phyloP scores from a whole-genome alignment of 2,113 vertebrate genomes.

The Thalassoma bifasciatum region DNA sequence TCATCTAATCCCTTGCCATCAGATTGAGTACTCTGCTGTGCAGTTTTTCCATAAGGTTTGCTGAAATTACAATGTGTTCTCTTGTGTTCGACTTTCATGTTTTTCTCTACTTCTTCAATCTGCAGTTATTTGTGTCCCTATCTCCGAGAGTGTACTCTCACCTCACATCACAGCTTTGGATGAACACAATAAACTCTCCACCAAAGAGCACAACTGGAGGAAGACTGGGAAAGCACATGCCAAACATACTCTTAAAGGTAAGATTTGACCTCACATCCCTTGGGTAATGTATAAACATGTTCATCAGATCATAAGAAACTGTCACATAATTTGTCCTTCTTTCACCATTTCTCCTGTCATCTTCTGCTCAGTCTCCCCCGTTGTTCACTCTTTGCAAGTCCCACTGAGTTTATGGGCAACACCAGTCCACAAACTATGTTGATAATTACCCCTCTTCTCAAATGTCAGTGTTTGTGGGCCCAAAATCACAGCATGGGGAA shows the following conservation, averaged over 20 bases:
- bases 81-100: not conserved
- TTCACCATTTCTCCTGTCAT: conserved; percentile 1
- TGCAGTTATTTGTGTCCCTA: conserved; percentile 91
- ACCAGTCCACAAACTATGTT: conserved; percentile 62
- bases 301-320: not conserved
- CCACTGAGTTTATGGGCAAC: conserved; percentile 30
- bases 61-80: not conserved
- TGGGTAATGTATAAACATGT: conserved; percentile 18
- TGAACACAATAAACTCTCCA: conserved; percentile 86
- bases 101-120: not conserved
- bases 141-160: conserved; percentile 90
- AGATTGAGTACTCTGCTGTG: conserved; percentile 2
- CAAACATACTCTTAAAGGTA: conserved; percentile 93
- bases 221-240: conserved; percentile 87
- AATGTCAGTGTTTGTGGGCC: conserved; percentile 62
- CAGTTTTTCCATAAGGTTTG: too few species aligned
- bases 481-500: conserved; percentile 54
- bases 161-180: conserved; percentile 91
- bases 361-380: conserved; percentile 38
- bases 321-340: conserved; percentile 12
- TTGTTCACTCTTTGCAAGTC: conserved; percentile 47
- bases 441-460: conserved; percentile 67
- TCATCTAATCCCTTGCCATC: not conserved
- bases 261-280: not conserved
- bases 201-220: conserved; percentile 93